Evolutionary conservation across 2,797 vertebrate species (phyloP).

Genomic region (Phataginus tetradactyla): DNA sequence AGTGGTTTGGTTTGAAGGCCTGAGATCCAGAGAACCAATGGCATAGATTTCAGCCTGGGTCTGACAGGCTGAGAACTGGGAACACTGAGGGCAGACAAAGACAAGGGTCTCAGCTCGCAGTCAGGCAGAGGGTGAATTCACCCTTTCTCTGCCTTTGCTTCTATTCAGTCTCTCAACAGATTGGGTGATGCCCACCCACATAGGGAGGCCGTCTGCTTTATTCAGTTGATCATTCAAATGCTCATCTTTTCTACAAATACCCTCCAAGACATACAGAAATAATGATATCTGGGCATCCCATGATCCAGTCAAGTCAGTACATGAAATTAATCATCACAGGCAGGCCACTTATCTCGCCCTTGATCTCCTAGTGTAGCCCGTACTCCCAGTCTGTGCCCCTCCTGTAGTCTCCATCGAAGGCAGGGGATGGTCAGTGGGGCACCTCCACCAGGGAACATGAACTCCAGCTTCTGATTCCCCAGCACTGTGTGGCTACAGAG

Average conservation of each 20-base stretch:
- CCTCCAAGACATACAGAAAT: not conserved
- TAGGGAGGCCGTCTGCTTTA: not conserved
- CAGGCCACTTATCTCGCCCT: not conserved
- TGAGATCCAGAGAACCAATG: not conserved
- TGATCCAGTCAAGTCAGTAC: not conserved
- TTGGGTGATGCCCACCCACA: too few species aligned
- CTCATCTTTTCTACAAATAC: not conserved
- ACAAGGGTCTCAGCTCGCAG: not conserved
- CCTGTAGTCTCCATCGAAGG: not conserved
- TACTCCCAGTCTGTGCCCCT: not conserved
- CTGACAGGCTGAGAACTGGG: not conserved
- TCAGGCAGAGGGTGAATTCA: not conserved
- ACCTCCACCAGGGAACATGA: not conserved
- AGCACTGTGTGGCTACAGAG: not conserved
- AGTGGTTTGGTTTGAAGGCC: not conserved
- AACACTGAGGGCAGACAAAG: not conserved
- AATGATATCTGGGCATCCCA: not conserved
- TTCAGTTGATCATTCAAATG: not conserved
- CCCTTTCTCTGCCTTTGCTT: not conserved
- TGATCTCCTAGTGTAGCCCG: not conserved
- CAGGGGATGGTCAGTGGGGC: not conserved
- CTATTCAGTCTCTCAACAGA: not conserved
- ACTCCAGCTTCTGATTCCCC: not conserved
- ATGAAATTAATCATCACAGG: not conserved
- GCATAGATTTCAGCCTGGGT: not conserved